Percentiles rank a stretch among this genome's conserved stretches.
Conservation (phyloP, 1,140 invertebrate genomes). For the Drosophila erecta region DNA sequence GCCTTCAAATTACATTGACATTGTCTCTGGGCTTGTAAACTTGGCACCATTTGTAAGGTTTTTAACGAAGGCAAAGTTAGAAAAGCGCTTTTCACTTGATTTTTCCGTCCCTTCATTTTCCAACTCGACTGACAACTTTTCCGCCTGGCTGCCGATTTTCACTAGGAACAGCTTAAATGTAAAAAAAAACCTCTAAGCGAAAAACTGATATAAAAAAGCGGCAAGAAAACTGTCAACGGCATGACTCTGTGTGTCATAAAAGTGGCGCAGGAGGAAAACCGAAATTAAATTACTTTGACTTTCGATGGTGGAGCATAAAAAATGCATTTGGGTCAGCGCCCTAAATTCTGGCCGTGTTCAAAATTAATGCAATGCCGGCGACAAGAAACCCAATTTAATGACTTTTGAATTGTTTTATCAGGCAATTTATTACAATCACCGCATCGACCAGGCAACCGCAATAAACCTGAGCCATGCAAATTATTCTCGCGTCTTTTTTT, state of each 20-base stretch:
- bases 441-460: conserved; percentile 37
- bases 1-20: conserved; percentile 47
- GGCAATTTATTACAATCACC: conserved; percentile 58
- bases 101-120: conserved; percentile 32
- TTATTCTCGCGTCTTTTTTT: conserved; percentile 14
- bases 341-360: conserved; percentile 16
- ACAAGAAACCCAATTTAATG: conserved; percentile 45
- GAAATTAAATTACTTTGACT: conserved; percentile 65
- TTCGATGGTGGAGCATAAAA: conserved; percentile 46
- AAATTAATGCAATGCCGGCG: conserved; percentile 44
- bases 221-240: conserved; percentile 50
- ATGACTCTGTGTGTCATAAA: conserved; percentile 39
- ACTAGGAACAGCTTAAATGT: conserved; percentile 30
- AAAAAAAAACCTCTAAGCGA: conserved; percentile 20
- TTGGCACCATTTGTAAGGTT: conserved; percentile 45
- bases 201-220: conserved; percentile 31
- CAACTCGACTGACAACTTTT: conserved; percentile 30
- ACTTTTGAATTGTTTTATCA: conserved; percentile 62
- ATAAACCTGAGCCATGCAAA: conserved; percentile 55
- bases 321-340: conserved; percentile 49
- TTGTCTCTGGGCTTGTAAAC: conserved; percentile 45
- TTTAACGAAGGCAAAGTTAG: conserved; percentile 53
- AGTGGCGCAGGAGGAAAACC: conserved; percentile 33
- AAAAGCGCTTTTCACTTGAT: conserved; percentile 53
- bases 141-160: conserved; percentile 23